Percentiles rank a stretch among this genome's conserved stretches.
Conservation (phyloP, 2,797 vertebrate species). For the Acridotheres tristis region DNA sequence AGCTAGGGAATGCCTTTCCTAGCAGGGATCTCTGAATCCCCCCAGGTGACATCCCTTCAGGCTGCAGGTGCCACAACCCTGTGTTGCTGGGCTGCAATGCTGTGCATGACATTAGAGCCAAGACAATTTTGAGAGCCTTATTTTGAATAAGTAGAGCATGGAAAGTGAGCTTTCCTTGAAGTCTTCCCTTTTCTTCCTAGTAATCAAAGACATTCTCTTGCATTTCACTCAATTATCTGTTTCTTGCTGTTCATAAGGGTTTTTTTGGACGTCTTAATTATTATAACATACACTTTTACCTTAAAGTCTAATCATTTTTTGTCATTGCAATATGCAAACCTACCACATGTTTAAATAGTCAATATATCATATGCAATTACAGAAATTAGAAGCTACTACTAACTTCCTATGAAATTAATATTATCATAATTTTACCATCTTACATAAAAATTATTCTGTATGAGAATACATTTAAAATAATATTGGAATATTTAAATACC, state of each 20-base stretch:
- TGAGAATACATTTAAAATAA: not conserved
- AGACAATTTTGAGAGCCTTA: not conserved
- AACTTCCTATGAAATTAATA: not conserved
- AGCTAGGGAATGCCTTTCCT: not conserved
- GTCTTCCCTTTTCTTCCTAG: not conserved
- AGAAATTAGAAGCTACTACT: not conserved
- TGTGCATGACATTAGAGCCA: fast-evolving
- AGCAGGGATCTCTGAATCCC: not conserved
- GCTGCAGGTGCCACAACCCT: not conserved
- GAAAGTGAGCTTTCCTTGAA: not conserved
- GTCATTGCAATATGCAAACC: not conserved
- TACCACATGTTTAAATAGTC: not conserved
- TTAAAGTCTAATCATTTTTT: not conserved
- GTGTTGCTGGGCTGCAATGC: too few species aligned
- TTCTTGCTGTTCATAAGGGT: not conserved
- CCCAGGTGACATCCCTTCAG: not conserved
- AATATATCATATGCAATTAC: not conserved
- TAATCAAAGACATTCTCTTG: not conserved
- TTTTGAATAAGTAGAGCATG: not conserved
- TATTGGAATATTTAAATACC: not conserved
- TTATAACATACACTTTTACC: not conserved
- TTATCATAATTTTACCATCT: not conserved
- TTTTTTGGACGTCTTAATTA: not conserved
- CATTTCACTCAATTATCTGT: not conserved
- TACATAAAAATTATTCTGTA: not conserved